Conservation (phyloP, 2,113 vertebrate species). For the Syngnathus typhle region DNA sequence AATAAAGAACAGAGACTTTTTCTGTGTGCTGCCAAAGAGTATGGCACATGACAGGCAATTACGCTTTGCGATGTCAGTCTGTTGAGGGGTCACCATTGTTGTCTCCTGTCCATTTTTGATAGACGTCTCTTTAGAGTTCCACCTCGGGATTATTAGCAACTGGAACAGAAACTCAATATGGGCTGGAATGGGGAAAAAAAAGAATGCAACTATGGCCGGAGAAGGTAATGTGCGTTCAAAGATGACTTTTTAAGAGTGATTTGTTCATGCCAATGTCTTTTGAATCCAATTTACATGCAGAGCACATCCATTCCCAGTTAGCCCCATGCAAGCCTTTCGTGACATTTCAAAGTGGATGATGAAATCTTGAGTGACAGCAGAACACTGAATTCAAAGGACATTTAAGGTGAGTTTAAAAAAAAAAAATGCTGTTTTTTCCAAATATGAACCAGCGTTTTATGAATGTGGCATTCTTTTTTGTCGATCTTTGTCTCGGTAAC, state of each 20-base stretch:
- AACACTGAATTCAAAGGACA: conserved; percentile 31
- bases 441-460: conserved; percentile 38
- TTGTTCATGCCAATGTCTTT: conserved; percentile 42
- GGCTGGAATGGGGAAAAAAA: conserved; percentile 12
- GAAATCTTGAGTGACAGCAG: conserved; percentile 38
- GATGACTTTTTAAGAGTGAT: conserved; percentile 16
- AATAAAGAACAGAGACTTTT: conserved; percentile 52
- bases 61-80: conserved; percentile 53
- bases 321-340: conserved; percentile 26
- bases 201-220: conserved; percentile 4
- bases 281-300: conserved; percentile 42
- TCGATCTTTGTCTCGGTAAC: conserved; percentile 52
- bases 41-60: conserved; percentile 68
- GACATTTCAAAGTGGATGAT: conserved; percentile 19
- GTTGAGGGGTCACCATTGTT: conserved; percentile 62
- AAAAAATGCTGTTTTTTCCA: conserved; percentile 14
- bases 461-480: conserved; percentile 29
- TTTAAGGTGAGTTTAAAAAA: conserved; percentile 25
- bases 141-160: conserved; percentile 30
- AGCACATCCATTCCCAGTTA: conserved; percentile 28
- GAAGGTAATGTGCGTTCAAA: not conserved
- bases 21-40: conserved; percentile 56
- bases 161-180: conserved; percentile 67
- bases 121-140: conserved; percentile 60
- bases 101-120: conserved; percentile 45